These are phyloP conservation scores for Maylandia zebra DNA, from an alignment of 2,113 vertebrate genomes.

Conservation along the genomic window DNA sequence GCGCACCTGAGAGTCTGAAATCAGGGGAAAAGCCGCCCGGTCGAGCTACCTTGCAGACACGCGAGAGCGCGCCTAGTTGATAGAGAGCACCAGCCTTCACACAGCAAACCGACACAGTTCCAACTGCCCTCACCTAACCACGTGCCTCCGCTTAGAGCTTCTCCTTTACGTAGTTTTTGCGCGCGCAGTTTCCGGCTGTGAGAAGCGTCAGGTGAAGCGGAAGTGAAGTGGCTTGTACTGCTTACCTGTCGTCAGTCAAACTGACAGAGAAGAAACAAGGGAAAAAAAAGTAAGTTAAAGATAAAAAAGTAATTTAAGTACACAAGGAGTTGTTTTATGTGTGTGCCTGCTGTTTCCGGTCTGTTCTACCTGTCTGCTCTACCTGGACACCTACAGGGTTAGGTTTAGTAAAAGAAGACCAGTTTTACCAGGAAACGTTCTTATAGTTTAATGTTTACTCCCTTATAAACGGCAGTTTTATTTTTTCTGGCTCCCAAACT, in stretches of 20 bases:
- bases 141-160: neutral
- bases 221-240: neutral
- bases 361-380: neutral
- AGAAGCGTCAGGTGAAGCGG: conserved; percentile 4
- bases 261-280: neutral
- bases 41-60: neutral
- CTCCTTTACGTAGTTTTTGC: neutral
- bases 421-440: neutral
- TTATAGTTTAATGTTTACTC: neutral
- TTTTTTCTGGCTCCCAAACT: neutral
- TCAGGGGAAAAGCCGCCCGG: neutral
- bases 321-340: neutral
- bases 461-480: neutral
- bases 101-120: neutral
- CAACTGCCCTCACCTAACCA: neutral
- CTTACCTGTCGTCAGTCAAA: conserved; percentile 7
- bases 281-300: neutral
- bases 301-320: neutral
- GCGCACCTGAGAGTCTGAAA: neutral
- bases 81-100: neutral
- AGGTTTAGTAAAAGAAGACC: neutral
- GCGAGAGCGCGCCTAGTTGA: neutral
- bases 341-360: neutral
- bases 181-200: neutral
- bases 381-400: neutral